Evolutionary conservation across 2,797 vertebrate species (phyloP).

Genomic region (Trachops cirrhosus): DNA sequence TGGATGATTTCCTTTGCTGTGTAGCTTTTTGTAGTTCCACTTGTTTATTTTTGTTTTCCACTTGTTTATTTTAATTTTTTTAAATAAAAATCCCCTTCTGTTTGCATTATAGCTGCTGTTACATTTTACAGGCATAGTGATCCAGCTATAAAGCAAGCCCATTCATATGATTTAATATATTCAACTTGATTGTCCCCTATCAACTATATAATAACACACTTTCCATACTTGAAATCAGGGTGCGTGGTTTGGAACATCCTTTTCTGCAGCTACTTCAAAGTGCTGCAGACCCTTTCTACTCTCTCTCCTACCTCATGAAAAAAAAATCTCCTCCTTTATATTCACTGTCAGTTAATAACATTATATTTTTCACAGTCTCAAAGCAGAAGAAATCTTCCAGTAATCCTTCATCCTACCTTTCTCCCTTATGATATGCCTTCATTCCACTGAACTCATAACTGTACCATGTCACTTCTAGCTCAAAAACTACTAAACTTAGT

Average conservation of each 20-base stretch:
- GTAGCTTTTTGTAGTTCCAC: background rate
- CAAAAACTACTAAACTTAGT: background rate
- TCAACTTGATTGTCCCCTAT: background rate
- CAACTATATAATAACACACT: background rate
- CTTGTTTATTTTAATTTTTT: background rate
- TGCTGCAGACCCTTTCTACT: background rate
- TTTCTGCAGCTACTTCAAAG: background rate
- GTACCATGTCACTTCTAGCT: background rate
- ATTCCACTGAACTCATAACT: background rate
- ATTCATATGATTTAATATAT: background rate
- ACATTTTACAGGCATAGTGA: background rate
- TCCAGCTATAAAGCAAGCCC: background rate
- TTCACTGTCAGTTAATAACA: background rate
- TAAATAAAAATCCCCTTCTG: background rate
- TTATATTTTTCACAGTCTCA: background rate
- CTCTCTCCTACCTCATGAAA: background rate
- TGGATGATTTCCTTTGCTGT: background rate
- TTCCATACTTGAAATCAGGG: background rate
- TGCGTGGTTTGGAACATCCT: background rate
- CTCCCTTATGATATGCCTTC: background rate
- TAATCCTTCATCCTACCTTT: background rate
- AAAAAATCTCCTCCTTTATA: background rate
- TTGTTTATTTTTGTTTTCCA: background rate
- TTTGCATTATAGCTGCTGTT: background rate
- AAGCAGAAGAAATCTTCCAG: background rate